Evolutionary conservation across 2,797 vertebrate species (phyloP), one percentile per base, ranked within the genome.

Genomic region (Lates japonicus): DNA sequence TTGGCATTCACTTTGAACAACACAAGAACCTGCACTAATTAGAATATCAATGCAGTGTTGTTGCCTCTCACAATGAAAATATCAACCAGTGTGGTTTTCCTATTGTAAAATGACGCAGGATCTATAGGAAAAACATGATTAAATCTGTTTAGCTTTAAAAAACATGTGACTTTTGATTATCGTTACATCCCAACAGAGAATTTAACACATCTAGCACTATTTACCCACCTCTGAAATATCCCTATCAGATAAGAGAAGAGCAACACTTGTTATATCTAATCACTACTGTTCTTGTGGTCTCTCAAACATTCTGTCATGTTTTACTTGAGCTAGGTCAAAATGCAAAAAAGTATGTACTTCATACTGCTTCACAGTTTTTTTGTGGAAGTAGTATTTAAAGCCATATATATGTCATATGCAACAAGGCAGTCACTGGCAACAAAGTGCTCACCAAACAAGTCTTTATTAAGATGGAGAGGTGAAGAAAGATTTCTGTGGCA

Each of bases 381-480:
- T 41, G 44, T 41, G 8, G 69, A 49, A 22, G 6, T 41, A 20
- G 12, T 7, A 59, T 68, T 52, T 51, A 31, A 80, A 70, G 11
- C 70, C 22, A 20, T 13, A 39, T 29, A 7, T 48, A 75, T 16
- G 69, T 69, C 1, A 76, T 57, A 20, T 29, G 12, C n/a, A 70
- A 82, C 33, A 86, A 76, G 22, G 25, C 25, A 74, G 11, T 33
- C 74, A 86, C 39, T 52, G 31, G 54, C 68, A 90, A 77, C 59
- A 74, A 74, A 46, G 20, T 80, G 66, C 83, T 93, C 92, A 90
- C 84, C 88, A 90, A 87, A 92, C 85, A 87, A 1, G 31, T 81
- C 77, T 95, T 94, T 94, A 95, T 93, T 93, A 60, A 68, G 75
- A 83, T 85, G 76, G 55, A 76, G 42, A 78, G 83, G 72, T 87